Conservation (phyloP, 2,888 invertebrate species). For the Adelognathus sp. region DNA sequence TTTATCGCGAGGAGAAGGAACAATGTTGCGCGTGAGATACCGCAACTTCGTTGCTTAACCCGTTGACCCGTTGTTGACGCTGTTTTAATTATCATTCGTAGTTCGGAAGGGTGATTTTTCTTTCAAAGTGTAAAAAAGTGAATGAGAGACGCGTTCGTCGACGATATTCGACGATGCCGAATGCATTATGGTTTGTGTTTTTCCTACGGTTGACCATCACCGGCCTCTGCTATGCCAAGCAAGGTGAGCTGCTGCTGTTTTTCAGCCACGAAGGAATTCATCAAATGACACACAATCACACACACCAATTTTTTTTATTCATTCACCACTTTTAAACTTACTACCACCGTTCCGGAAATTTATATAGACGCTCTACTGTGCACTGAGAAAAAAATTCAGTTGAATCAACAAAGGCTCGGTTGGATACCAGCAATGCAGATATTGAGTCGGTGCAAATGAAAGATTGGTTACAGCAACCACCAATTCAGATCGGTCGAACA, state of each 20-base stretch:
- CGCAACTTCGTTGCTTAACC: not conserved
- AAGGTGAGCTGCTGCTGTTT: slow-evolving; percentile 68
- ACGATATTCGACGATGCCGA: slow-evolving; percentile 58
- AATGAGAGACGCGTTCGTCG: not conserved
- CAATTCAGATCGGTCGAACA: too few species aligned
- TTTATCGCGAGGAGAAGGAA: not conserved
- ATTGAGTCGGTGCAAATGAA: too few species aligned
- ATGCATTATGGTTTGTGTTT: slow-evolving; percentile 70
- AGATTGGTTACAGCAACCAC: too few species aligned
- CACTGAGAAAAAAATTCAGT: too few species aligned
- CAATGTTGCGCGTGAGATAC: not conserved
- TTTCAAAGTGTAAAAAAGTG: slow-evolving; percentile 6
- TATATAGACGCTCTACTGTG: too few species aligned
- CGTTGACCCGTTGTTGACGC: not conserved
- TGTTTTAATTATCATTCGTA: not conserved
- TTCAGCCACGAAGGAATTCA: slow-evolving; percentile 2
- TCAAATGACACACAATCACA: too few species aligned
- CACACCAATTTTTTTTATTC: not conserved
- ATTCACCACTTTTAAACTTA: too few species aligned
- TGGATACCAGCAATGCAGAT: too few species aligned
- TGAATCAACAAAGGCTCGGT: too few species aligned
- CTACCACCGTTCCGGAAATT: too few species aligned
- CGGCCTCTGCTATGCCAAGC: slow-evolving; percentile 71
- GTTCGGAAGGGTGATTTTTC: not conserved
- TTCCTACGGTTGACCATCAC: slow-evolving; percentile 69